Conservation (phyloP, 2,113 vertebrate species). For the Cacatua alba region DNA sequence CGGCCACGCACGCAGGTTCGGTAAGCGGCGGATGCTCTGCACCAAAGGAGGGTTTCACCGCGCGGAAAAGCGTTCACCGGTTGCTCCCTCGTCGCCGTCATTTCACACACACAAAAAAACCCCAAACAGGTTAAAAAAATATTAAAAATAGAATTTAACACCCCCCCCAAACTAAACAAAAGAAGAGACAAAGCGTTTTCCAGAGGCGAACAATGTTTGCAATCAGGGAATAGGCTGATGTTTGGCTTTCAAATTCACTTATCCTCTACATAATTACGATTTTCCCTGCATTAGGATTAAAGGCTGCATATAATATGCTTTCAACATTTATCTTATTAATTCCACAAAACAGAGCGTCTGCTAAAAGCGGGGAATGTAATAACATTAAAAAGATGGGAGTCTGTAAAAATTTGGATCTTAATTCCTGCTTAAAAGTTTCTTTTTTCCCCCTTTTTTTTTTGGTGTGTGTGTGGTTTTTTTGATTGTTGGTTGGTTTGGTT, state of each 20-base stretch:
- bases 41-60: background rate
- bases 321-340: slow-evolving; percentile 67
- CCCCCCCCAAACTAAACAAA: background rate
- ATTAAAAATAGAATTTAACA: background rate
- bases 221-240: slow-evolving; percentile 33
- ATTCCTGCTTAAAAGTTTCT: background rate
- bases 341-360: slow-evolving; percentile 30
- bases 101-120: background rate
- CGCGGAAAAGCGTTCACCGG: background rate
- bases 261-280: slow-evolving; percentile 55
- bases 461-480: background rate
- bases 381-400: slow-evolving; percentile 35
- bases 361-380: slow-evolving; percentile 8
- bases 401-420: slow-evolving; percentile 15
- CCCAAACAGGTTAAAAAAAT: background rate
- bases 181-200: slow-evolving; percentile 39
- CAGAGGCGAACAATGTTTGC: background rate
- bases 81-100: background rate
- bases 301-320: slow-evolving; percentile 54
- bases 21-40: background rate
- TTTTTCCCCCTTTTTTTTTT: background rate
- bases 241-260: slow-evolving; percentile 57
- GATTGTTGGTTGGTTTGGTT: background rate
- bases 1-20: background rate
- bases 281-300: slow-evolving; percentile 70